phyloP scores from a whole-genome alignment of 2,888 invertebrate species.

The Polymixis flavicincta region DNA sequence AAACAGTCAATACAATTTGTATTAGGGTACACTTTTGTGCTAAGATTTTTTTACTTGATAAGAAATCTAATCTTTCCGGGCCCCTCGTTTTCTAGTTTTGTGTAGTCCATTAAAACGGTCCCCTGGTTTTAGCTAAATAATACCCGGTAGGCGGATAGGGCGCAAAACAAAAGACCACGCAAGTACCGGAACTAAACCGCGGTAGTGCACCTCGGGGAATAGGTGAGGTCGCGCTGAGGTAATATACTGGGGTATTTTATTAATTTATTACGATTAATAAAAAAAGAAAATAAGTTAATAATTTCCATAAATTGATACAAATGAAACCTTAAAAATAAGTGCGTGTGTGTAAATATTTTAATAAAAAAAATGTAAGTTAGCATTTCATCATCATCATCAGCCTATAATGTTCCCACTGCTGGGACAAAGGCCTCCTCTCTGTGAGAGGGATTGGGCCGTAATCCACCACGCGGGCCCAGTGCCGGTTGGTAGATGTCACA shows the following conservation, averaged over 20 bases:
- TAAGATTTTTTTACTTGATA: slow-evolving; percentile 84
- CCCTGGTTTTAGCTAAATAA: slow-evolving; percentile 89
- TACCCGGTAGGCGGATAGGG: slow-evolving; percentile 82
- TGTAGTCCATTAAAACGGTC: slow-evolving; percentile 86
- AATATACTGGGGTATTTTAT: slow-evolving; percentile 55
- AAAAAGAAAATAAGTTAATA: too few relatives aligned
- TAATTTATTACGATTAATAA: neutral
- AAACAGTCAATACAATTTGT: slow-evolving; percentile 73
- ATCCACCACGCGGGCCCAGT: too few relatives aligned
- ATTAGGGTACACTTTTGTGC: slow-evolving; percentile 69
- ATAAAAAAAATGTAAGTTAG: neutral
- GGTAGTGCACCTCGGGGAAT: slow-evolving; percentile 85
- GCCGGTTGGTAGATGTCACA: too few relatives aligned
- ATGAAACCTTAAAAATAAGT: too few relatives aligned
- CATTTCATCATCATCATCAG: too few relatives aligned
- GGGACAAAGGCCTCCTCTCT: too few relatives aligned
- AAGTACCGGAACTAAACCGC: slow-evolving; percentile 89
- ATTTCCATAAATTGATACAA: too few relatives aligned
- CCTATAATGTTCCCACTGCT: too few relatives aligned
- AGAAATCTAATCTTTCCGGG: slow-evolving; percentile 87
- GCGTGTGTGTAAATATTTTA: too few relatives aligned
- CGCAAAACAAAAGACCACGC: slow-evolving; percentile 82
- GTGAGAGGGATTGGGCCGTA: too few relatives aligned
- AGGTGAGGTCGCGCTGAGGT: slow-evolving; percentile 75
- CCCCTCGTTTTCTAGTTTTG: slow-evolving; percentile 81